Evolutionary conservation across 2,797 vertebrate genomes (phyloP), one percentile per base, ranked within the genome.

Genomic region (Fistularia tabacaria): DNA sequence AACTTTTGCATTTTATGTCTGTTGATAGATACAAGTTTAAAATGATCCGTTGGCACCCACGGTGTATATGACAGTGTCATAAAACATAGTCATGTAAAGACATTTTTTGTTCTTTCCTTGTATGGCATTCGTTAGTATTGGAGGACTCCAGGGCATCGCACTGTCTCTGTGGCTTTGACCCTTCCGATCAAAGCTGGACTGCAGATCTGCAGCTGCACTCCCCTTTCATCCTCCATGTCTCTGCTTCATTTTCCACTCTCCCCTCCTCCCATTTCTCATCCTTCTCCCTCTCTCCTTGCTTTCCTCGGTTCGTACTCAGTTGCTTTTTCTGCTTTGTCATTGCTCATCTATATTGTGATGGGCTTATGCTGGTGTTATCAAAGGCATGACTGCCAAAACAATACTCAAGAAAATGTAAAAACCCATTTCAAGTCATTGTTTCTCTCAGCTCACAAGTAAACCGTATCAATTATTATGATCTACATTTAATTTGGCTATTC

Each of bases 281-380:
- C 47, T 36, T 37, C 49, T 53, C 38, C 14, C 12, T n/a, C 3
- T 1, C n/a, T 55, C 36, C 45, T 15, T 51, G 37, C 25, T 50
- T 54, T 52, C 57, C 15, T 69, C 40, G 44, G 50, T 37, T 54
- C 49, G 46, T 46, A 10, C 37, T 53, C n/a, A n/a, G 7, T 54
- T 69, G 54, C 46, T 71, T 74, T 83, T 89, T 87, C 58, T 90
- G 89, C 89, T 85, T 87, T 87, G 84, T 89, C 89, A 90, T 80
- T 76, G 73, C 70, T 80, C 62, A 64, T 87, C 73, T 80, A 36
- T 73, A 79, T 80, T 51, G 75, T 80, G 75, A 81, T 14, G 54
- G 57, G 40, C 55, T 80, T 77, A 81, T 85, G 83, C 67, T 66
- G 14, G 46, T 66, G 85, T 86, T 84, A 68, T 86, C 78, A 69